phyloP scores from a whole-genome alignment of 1,140 invertebrate genomes.

The Proales similis region DNA sequence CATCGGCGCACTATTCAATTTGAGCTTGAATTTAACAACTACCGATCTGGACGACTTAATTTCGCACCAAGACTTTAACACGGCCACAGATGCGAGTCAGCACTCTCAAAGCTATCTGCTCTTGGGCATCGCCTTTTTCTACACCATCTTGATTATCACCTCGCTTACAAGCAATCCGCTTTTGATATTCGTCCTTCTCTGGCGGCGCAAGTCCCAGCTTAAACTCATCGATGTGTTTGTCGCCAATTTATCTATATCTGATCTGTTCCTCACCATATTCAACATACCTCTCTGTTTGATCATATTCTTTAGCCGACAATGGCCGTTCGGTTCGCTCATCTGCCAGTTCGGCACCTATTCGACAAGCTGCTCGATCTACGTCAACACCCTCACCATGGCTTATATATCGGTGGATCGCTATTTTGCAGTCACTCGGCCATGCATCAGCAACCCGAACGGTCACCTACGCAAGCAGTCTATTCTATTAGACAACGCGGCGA shows the following conservation, averaged over 20 bases:
- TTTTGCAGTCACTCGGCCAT: constrained; percentile 26
- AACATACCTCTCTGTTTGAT: constrained; percentile 37
- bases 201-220: constrained; percentile 28
- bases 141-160: constrained; percentile 36
- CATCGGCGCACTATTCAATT: too few relatives aligned
- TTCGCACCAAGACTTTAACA: too few relatives aligned
- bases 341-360: constrained; percentile 35
- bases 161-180: constrained; percentile 28
- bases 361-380: constrained; percentile 35
- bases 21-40: too few relatives aligned
- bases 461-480: constrained; percentile 31
- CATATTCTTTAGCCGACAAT: constrained; percentile 36
- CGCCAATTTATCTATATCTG: constrained; percentile 27
- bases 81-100: neutral
- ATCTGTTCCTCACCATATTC: constrained; percentile 30
- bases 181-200: constrained; percentile 21
- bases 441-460: constrained; percentile 18
- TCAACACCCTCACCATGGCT: constrained; percentile 35
- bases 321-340: constrained; percentile 28
- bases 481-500: constrained; percentile 23
- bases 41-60: too few relatives aligned
- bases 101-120: constrained; percentile 25
- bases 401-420: constrained; percentile 37
- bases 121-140: constrained; percentile 34
- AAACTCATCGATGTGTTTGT: constrained; percentile 36